These are phyloP conservation scores for Osmerus mordax DNA, from an alignment of 2,113 vertebrate species.

Conservation along the genomic window DNA sequence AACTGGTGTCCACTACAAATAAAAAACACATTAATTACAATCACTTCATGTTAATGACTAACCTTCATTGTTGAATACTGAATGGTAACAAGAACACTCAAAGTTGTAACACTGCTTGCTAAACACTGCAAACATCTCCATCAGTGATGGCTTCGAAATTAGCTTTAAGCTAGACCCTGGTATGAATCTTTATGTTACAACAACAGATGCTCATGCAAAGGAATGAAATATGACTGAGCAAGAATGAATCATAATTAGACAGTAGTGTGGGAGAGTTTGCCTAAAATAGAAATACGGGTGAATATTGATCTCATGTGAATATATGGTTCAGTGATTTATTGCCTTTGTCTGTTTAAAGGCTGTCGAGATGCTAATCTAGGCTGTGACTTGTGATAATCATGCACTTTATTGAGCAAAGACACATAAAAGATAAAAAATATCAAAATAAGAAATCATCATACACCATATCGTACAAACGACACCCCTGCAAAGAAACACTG, in stretches of 20 bases:
- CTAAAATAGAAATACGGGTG: constrained; percentile 39
- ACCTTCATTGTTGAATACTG: constrained; percentile 25
- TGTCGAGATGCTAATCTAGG: constrained; percentile 27
- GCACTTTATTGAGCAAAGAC: constrained; percentile 39
- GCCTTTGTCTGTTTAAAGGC: constrained; percentile 25
- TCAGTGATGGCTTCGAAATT: constrained; percentile 45
- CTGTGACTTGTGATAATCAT: constrained; percentile 34
- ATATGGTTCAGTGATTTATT: constrained; percentile 24
- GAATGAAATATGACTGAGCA: constrained; percentile 62
- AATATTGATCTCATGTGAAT: constrained; percentile 24
- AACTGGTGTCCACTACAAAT: neutral
- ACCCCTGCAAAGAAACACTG: too few species aligned
- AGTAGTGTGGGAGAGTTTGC: constrained; percentile 31
- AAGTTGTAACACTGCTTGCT: constrained; percentile 2
- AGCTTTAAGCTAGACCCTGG: constrained; percentile 10
- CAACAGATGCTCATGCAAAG: constrained; percentile 55
- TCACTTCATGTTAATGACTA: constrained; percentile 5
- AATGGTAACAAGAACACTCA: constrained; percentile 4
- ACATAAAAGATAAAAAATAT: constrained; percentile 32
- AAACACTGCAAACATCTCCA: constrained; percentile 60
- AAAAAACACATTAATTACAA: neutral
- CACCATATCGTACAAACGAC: constrained; percentile 15
- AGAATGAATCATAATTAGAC: constrained; percentile 20
- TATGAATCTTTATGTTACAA: constrained; percentile 27
- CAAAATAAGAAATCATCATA: constrained; percentile 32